Conservation (phyloP, 1,140 invertebrate genomes). For the Macrobrachium rosenbergii region DNA sequence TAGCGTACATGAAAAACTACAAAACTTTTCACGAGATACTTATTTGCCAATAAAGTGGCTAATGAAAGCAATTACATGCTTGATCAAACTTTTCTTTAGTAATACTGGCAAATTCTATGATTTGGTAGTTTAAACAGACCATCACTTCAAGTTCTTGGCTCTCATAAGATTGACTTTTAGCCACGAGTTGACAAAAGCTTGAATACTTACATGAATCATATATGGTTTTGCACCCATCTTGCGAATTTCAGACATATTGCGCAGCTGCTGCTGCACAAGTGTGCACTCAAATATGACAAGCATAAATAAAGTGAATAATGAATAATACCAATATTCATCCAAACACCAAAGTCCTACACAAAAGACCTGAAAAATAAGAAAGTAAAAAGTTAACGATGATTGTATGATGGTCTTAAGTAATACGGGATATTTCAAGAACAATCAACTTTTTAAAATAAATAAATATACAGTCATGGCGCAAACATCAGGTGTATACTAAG, state of each 20-base stretch:
- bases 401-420: background rate
- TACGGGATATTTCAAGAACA: no score
- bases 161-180: background rate
- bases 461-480: no score
- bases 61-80: no score
- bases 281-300: conserved; percentile 98
- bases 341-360: conserved; percentile 99
- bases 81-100: no score
- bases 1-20: no score
- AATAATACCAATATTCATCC: conserved; percentile 98
- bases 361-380: conserved; percentile 83
- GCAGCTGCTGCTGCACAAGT: conserved; percentile 96
- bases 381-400: background rate
- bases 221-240: conserved; percentile 99
- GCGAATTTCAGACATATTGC: conserved; percentile 99
- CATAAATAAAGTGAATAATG: conserved; percentile 97
- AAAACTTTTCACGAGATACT: no score
- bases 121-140: no score
- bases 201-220: conserved; percentile 78
- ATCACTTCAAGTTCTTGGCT: no score
- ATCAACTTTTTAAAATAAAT: no score
- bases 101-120: no score
- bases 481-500: no score
- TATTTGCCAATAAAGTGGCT: no score
- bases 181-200: background rate